phyloP scores from a whole-genome alignment of 1,140 invertebrate genomes.

The Drosophila quadrilineata region DNA sequence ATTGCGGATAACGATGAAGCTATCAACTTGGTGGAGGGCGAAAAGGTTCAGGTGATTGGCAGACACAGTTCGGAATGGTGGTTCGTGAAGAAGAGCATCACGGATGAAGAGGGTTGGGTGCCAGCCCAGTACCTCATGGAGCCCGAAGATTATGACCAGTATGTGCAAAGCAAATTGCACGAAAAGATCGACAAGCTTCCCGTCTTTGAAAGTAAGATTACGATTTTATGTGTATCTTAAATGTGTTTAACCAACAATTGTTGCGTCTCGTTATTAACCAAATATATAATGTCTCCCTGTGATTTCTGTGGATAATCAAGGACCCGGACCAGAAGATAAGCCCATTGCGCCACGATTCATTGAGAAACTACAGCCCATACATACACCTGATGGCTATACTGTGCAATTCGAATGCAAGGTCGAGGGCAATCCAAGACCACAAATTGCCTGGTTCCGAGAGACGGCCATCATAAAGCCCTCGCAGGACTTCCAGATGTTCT shows the following conservation, averaged over 20 bases:
- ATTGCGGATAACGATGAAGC: slow-evolving; percentile 93
- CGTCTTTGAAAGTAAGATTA: slow-evolving; percentile 92
- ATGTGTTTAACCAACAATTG: slow-evolving; percentile 25
- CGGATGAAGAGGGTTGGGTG: slow-evolving; percentile 95
- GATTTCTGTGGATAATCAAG: slow-evolving; percentile 82
- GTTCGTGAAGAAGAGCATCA: slow-evolving; percentile 94
- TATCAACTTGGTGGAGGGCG: slow-evolving; percentile 94
- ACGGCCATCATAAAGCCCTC: slow-evolving; percentile 95
- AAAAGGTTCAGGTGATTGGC: slow-evolving; percentile 92
- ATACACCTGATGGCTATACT: slow-evolving; percentile 92
- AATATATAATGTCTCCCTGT: slow-evolving; percentile 49
- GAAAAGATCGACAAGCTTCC: slow-evolving; percentile 96
- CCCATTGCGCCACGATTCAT: slow-evolving; percentile 91
- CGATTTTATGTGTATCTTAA: neutral
- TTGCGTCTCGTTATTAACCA: slow-evolving; percentile 54
- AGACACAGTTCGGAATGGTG: slow-evolving; percentile 93
- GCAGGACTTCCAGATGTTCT: slow-evolving; percentile 95
- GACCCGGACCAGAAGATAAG: slow-evolving; percentile 89
- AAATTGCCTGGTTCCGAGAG: slow-evolving; percentile 97
- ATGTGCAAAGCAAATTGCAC: slow-evolving; percentile 92
- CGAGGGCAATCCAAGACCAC: slow-evolving; percentile 92
- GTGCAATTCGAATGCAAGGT: slow-evolving; percentile 95
- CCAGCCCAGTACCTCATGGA: slow-evolving; percentile 94
- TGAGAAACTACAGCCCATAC: slow-evolving; percentile 91
- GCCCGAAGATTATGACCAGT: slow-evolving; percentile 89